Conservation (phyloP, 2,113 vertebrate species). For the Nerophis lumbriciformis region DNA sequence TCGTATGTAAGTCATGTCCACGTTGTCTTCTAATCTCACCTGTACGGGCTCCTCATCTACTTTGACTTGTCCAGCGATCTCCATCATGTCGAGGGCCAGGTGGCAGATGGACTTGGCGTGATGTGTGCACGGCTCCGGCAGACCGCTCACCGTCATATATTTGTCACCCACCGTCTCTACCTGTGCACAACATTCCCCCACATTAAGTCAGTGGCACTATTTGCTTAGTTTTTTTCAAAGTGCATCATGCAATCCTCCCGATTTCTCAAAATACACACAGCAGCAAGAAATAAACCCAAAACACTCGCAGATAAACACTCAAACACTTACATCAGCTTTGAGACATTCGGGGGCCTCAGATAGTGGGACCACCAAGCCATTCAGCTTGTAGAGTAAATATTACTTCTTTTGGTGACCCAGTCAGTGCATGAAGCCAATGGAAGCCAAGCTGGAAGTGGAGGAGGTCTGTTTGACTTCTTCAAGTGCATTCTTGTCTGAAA, state of each 20-base stretch:
- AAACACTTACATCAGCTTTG: conserved; percentile 61
- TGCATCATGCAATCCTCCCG: conserved; percentile 21
- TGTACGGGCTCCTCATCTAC: conserved; percentile 93
- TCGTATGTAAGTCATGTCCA: background rate
- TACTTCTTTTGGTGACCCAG: conserved; percentile 72
- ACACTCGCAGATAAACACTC: conserved; percentile 59
- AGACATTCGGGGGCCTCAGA: conserved; percentile 53
- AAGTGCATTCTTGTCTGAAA: conserved; percentile 78
- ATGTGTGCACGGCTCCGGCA: conserved; percentile 94
- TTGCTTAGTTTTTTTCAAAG: conserved; percentile 9
- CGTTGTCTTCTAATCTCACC: conserved; percentile 62
- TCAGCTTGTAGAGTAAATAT: conserved; percentile 69
- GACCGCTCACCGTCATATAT: conserved; percentile 97
- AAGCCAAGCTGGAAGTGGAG: conserved; percentile 38
- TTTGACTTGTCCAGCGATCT: conserved; percentile 95
- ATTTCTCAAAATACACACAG: conserved; percentile 7
- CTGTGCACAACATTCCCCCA: conserved; percentile 54
- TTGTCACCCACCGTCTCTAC: conserved; percentile 99
- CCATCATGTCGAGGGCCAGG: conserved; percentile 96
- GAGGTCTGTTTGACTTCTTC: conserved; percentile 66
- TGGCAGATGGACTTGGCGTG: conserved; percentile 96
- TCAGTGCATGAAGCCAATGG: conserved; percentile 56
- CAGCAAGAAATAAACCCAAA: conserved; percentile 46
- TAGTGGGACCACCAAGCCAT: conserved; percentile 65
- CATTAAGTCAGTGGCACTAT: conserved; percentile 1